A percentile compares a stretch with the other conserved stretches of the same genome.
Evolutionary conservation across 2,888 invertebrate species (phyloP).

Genomic region (Ophion ellenae): DNA sequence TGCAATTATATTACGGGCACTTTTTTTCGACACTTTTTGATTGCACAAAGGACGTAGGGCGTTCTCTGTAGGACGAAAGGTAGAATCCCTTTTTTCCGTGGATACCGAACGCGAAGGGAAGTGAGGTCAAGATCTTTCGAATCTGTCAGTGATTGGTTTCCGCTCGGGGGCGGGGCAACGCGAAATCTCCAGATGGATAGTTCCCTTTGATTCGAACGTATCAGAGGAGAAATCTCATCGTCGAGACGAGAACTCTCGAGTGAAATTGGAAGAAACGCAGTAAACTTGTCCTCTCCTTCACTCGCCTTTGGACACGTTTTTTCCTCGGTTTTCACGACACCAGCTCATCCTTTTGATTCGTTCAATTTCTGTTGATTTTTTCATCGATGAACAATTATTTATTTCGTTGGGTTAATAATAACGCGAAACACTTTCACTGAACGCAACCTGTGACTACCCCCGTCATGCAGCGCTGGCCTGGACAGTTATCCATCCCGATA

Average conservation of each 20-base stretch:
- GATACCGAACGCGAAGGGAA: neutral
- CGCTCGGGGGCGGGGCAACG: neutral
- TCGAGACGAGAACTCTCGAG: neutral
- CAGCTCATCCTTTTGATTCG: neutral
- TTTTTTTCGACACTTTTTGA: too few species aligned
- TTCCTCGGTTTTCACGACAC: neutral
- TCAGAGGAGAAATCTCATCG: neutral
- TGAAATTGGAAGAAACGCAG: constrained; percentile 2
- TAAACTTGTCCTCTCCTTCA: neutral
- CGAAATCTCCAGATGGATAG: neutral
- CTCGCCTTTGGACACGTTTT: neutral
- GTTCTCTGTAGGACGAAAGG: too few species aligned
- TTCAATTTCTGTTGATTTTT: too few species aligned
- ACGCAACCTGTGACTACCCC: too few species aligned
- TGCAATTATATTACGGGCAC: too few species aligned
- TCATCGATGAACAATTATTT: too few species aligned
- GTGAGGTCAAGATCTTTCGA: constrained; percentile 17
- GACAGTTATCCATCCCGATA: too few species aligned
- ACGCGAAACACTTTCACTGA: too few species aligned
- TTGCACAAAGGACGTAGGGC: too few species aligned
- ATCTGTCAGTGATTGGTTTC: constrained; percentile 15
- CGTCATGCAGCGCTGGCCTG: too few species aligned
- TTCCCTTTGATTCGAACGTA: constrained; percentile 1
- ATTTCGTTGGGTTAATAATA: too few species aligned
- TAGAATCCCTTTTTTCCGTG: neutral